Percentiles rank a stretch among this genome's conserved stretches.
Conservation (phyloP, 2,113 vertebrate genomes). For the Myiozetetes cayanensis region DNA sequence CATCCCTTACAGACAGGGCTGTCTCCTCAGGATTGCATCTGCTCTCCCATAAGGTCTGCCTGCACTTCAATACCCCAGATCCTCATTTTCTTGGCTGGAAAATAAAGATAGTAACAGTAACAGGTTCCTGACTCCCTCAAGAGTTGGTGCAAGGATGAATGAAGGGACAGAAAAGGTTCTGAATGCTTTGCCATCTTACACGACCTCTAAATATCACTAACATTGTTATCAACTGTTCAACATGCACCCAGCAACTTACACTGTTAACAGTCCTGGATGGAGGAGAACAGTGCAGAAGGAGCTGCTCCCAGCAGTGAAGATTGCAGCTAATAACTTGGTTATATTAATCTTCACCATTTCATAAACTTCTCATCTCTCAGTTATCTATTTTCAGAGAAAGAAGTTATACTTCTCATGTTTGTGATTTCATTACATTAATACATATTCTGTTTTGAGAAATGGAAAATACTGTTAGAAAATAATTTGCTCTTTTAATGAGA, state of each 20-base stretch:
- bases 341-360: background rate
- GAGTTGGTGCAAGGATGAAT: background rate
- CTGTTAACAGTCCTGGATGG: background rate
- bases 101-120: background rate
- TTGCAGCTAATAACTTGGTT: background rate
- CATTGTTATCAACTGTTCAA: fast-evolving
- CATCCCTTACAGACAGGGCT: background rate
- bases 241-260: background rate
- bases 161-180: background rate
- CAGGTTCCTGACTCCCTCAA: background rate
- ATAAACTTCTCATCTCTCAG: background rate
- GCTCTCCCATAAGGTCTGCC: background rate
- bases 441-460: background rate
- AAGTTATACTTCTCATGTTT: background rate
- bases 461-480: background rate
- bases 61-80: background rate
- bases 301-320: background rate
- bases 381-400: background rate
- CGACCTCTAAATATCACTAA: background rate
- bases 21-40: background rate
- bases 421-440: background rate
- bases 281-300: background rate
- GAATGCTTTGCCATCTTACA: background rate
- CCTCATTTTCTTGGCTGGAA: background rate
- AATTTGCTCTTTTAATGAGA: background rate